Evolutionary conservation across 2,113 vertebrate genomes (phyloP).

Genomic region (Siniperca knerii): DNA sequence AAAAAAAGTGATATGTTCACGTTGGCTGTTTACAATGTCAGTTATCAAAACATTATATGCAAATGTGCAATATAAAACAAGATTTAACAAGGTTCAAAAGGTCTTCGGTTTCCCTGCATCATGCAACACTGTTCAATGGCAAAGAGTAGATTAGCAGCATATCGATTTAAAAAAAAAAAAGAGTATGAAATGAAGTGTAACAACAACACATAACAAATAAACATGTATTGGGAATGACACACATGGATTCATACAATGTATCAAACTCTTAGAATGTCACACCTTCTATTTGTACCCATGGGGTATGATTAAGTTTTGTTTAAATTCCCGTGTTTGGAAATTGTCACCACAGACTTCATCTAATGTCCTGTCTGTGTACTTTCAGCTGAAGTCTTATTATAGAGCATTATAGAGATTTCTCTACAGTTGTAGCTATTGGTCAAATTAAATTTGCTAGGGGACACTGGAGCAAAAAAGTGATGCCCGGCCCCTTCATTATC

Average conservation of each 20-base stretch:
- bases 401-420: neutral
- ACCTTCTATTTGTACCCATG: constrained; percentile 67
- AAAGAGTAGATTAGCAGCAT: constrained; percentile 49
- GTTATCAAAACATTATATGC: constrained; percentile 43
- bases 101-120: constrained; percentile 41
- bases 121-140: constrained; percentile 41
- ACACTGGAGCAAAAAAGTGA: neutral
- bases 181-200: constrained; percentile 1
- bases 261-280: constrained; percentile 21
- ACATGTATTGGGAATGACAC: neutral
- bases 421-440: neutral
- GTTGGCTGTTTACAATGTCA: constrained; percentile 26
- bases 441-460: neutral
- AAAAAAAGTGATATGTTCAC: constrained; percentile 13
- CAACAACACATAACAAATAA: constrained; percentile 18
- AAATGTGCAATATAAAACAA: constrained; percentile 41
- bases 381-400: neutral
- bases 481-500: neutral
- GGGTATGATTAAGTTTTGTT: constrained; percentile 53
- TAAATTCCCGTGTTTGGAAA: constrained; percentile 52
- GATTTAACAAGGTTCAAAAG: neutral
- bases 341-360: neutral
- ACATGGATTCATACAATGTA: constrained; percentile 25
- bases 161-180: neutral
- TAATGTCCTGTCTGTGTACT: neutral